Conservation (phyloP, 1,140 invertebrate species). For the Anthonomus grandis region DNA sequence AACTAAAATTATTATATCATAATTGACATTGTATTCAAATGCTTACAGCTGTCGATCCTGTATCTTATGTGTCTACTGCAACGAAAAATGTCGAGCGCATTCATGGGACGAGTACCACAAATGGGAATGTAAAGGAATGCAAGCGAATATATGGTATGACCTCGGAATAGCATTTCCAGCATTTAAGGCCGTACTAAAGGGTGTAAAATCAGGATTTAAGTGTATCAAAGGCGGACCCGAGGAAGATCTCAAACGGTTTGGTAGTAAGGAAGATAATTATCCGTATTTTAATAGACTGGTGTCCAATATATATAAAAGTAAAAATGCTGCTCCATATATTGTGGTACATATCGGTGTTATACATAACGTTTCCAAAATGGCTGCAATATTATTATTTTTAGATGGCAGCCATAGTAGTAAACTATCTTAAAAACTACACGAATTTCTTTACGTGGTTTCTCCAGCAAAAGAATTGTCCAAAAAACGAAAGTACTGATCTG, state of each 20-base stretch:
- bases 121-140: conserved; percentile 69
- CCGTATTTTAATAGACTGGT: conserved; percentile 50
- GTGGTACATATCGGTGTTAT: conserved; percentile 29
- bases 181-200: conserved; percentile 60
- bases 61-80: conserved; percentile 64
- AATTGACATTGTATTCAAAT: no score
- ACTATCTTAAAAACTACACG: conserved; percentile 55
- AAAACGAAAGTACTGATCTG: conserved; percentile 49
- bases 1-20: no score
- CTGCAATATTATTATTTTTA: conserved; percentile 48
- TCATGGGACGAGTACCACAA: conserved; percentile 64
- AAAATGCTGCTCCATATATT: conserved; percentile 34
- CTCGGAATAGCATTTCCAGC: conserved; percentile 77
- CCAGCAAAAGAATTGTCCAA: conserved; percentile 30
- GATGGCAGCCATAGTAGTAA: conserved; percentile 58
- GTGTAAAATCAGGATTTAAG: conserved; percentile 44
- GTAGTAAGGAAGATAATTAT: conserved; percentile 48
- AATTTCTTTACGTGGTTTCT: conserved; percentile 50
- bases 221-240: conserved; percentile 47
- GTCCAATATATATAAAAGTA: conserved; percentile 39
- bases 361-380: conserved; percentile 8
- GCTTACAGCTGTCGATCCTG: conserved; percentile 62
- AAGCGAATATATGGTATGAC: conserved; percentile 59
- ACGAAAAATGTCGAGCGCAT: conserved; percentile 56
- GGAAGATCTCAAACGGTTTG: conserved; percentile 50